A percentile compares a stretch with the other conserved stretches of the same genome.
Conservation (phyloP, 1,140 invertebrate genomes). For the Megalopta genalis region DNA sequence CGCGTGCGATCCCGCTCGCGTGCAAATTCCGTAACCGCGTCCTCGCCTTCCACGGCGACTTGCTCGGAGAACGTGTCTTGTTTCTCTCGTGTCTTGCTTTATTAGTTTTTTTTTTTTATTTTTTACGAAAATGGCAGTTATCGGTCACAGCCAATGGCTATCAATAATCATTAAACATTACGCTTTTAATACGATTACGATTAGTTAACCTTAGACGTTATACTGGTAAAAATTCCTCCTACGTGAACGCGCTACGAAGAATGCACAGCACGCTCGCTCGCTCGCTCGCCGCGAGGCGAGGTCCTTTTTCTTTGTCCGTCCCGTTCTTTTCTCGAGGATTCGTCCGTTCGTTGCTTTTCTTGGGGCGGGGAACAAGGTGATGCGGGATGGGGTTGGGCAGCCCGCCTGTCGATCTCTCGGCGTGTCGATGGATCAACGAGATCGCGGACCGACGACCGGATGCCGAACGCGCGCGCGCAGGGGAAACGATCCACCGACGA, state of each 20-base stretch:
- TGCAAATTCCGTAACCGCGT: too few species aligned
- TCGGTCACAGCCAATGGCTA: constrained; percentile 81
- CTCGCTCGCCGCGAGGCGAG: neutral
- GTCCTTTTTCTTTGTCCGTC: neutral
- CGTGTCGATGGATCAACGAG: neutral
- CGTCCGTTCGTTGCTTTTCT: neutral
- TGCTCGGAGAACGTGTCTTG: constrained; percentile 41
- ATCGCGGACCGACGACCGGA: neutral
- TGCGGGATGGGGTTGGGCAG: neutral
- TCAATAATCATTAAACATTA: constrained; percentile 75
- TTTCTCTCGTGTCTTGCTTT: constrained; percentile 56
- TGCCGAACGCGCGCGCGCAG: neutral
- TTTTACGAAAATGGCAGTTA: constrained; percentile 80
- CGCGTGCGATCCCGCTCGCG: too few species aligned
- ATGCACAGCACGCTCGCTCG: constrained; percentile 6
- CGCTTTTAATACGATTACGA: constrained; percentile 55
- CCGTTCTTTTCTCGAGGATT: neutral
- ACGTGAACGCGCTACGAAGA: constrained; percentile 22
- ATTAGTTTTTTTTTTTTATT: constrained; percentile 51
- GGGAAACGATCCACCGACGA: constrained; percentile 13
- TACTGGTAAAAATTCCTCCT: constrained; percentile 39
- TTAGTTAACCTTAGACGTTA: constrained; percentile 59
- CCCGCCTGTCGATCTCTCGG: neutral
- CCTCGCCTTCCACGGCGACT: neutral
- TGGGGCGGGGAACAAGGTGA: neutral